These are phyloP conservation scores for Gallinago solitaria DNA, from an alignment of 2,797 vertebrate genomes.

Conservation along the genomic window DNA sequence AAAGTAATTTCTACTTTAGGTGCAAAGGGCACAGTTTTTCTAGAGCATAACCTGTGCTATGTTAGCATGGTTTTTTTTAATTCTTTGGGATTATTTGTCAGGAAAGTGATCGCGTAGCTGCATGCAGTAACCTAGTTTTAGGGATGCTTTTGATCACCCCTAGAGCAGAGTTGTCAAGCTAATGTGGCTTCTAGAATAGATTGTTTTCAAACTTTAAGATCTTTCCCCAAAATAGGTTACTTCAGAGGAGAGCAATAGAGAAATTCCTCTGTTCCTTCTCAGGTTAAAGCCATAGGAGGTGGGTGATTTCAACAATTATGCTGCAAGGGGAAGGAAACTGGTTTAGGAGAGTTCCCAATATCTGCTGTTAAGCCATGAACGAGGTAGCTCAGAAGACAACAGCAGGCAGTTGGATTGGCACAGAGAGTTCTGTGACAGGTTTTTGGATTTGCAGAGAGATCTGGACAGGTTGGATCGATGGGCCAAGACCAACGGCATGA, in stretches of 20 bases:
- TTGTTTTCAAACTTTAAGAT: background rate
- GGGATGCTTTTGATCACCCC: constrained; percentile 30
- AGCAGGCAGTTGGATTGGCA: background rate
- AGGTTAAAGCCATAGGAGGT: background rate
- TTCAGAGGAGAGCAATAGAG: background rate
- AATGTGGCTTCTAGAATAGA: background rate
- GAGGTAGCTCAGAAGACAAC: background rate
- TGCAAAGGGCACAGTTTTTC: background rate
- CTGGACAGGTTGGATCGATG: too few relatives aligned
- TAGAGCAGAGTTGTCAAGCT: background rate
- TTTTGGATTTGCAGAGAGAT: too few relatives aligned
- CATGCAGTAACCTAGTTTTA: background rate
- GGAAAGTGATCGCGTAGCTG: background rate
- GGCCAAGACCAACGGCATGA: too few relatives aligned
- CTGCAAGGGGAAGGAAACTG: background rate
- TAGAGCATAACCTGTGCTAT: background rate
- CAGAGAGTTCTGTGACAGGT: background rate
- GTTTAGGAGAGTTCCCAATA: background rate
- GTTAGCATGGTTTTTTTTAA: background rate
- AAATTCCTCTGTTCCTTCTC: background rate
- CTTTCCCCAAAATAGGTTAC: background rate
- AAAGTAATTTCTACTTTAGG: background rate
- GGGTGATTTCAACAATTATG: background rate
- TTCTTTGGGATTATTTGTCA: background rate
- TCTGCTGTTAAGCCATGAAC: background rate